These are phyloP conservation scores for Silvanus unidentatus DNA, from an alignment of 2,888 invertebrate species.

Conservation along the genomic window DNA sequence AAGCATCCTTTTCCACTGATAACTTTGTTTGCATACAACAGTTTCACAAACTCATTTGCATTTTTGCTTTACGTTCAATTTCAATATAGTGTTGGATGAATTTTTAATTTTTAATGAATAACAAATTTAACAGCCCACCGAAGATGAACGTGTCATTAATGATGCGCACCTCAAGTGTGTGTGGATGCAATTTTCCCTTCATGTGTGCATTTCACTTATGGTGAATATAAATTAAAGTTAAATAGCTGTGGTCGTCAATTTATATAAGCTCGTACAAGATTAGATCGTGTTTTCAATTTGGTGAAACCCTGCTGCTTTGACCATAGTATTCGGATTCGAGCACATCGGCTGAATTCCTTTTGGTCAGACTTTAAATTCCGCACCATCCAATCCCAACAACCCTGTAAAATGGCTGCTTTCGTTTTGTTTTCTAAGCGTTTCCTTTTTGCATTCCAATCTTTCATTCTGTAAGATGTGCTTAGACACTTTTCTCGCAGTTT, in stretches of 20 bases:
- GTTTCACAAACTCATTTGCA: no score
- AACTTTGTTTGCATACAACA: no score
- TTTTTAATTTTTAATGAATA: neutral
- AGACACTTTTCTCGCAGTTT: no score
- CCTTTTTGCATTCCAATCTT: no score
- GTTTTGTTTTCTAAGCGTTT: no score
- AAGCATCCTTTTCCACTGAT: no score
- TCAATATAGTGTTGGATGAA: no score
- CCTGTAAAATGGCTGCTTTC: constrained; percentile 27
- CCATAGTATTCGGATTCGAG: constrained; percentile 31
- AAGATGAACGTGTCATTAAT: no score
- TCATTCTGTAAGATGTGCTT: no score
- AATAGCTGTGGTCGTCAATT: constrained; percentile 19
- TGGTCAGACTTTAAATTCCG: constrained; percentile 30
- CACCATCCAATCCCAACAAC: constrained; percentile 27
- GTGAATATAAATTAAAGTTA: constrained; percentile 15
- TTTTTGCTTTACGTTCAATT: no score
- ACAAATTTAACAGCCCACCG: neutral
- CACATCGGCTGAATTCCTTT: constrained; percentile 30
- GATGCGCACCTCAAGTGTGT: no score
- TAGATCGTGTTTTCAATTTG: constrained; percentile 41
- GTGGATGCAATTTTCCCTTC: neutral
- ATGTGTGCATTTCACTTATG: neutral
- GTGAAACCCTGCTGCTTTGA: constrained; percentile 35
- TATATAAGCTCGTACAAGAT: constrained; percentile 25